Conservation (phyloP, 1,140 invertebrate species). For the Agrypnia vestita region DNA sequence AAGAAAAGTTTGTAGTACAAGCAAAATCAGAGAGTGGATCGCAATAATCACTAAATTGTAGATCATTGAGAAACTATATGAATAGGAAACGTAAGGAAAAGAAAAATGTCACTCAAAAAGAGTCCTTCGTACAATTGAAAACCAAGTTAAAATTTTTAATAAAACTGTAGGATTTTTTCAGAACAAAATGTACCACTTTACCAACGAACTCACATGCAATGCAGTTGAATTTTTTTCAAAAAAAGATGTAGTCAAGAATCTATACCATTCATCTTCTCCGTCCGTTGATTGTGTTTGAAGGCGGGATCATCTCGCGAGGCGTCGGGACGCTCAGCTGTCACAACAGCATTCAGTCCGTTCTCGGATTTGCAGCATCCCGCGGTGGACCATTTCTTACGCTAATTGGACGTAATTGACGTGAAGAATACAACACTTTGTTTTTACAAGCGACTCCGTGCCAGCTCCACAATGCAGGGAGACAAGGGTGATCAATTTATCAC, state of each 20-base stretch:
- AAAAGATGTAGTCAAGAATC: not conserved
- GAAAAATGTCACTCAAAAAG: no score
- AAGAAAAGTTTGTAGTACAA: no score
- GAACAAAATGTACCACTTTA: no score
- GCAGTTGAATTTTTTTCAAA: no score
- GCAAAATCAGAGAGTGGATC: no score
- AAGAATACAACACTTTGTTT: slow-evolving; percentile 37
- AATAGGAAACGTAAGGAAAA: no score
- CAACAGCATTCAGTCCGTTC: slow-evolving; percentile 14
- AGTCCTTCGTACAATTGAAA: no score
- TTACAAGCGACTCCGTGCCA: not conserved
- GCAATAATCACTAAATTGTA: no score
- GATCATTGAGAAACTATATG: no score
- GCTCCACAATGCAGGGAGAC: slow-evolving; percentile 29
- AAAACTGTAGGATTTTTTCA: no score
- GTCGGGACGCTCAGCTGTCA: slow-evolving; percentile 28
- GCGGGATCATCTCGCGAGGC: not conserved
- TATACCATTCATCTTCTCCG: not conserved
- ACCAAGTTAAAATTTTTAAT: no score
- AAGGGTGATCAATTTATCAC: slow-evolving; percentile 19
- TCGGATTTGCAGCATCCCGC: not conserved
- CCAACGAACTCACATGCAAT: no score
- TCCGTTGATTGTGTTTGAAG: slow-evolving; percentile 9
- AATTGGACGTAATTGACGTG: slow-evolving; percentile 40
- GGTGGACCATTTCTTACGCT: slow-evolving; percentile 32